Evolutionary conservation across 2,797 vertebrate species (phyloP).

Genomic region (Otolemur crassicaudatus): DNA sequence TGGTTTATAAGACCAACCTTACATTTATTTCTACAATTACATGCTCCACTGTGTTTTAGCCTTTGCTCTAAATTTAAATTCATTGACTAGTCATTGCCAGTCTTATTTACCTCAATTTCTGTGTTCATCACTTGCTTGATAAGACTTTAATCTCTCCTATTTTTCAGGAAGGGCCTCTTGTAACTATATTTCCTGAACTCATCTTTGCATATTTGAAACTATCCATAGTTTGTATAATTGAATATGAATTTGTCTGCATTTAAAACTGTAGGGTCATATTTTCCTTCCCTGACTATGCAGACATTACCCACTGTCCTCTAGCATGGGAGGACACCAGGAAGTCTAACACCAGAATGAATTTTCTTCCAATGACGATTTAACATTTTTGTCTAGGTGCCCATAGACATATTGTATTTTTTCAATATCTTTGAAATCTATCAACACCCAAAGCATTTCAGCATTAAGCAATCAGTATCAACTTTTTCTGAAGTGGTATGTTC

Average conservation of each 20-base stretch:
- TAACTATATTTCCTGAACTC: neutral
- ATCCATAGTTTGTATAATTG: neutral
- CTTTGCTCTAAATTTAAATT: neutral
- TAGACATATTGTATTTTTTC: neutral
- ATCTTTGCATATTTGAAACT: conserved; percentile 34
- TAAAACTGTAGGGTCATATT: neutral
- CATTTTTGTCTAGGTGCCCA: neutral
- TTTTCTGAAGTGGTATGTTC: conserved; percentile 18
- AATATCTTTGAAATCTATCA: conserved; percentile 43
- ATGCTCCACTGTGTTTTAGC: neutral
- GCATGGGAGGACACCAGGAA: neutral
- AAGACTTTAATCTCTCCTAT: neutral
- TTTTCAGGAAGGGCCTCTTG: neutral
- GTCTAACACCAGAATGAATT: neutral
- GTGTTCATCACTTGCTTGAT: neutral
- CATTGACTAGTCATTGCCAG: neutral
- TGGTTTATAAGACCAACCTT: neutral
- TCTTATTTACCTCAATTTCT: neutral
- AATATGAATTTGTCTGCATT: conserved; percentile 11
- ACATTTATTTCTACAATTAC: neutral
- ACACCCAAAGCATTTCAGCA: neutral
- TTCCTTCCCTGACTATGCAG: neutral
- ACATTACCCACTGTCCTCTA: neutral
- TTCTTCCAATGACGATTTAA: neutral
- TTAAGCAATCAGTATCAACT: neutral